Conservation (phyloP, 2,888 invertebrate species). For the Sarcophaga carnaria region DNA sequence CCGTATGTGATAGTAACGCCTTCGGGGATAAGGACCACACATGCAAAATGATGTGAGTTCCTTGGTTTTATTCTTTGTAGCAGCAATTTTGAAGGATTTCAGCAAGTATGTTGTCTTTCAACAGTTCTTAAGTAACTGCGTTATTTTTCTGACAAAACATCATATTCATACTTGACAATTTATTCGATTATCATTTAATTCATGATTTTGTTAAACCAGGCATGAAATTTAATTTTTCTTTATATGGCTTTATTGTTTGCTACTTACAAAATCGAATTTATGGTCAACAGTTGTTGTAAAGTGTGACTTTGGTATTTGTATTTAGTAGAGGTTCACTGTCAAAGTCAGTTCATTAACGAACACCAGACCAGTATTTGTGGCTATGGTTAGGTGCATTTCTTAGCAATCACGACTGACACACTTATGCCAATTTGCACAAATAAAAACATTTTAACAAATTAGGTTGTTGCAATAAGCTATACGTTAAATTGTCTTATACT, state of each 20-base stretch:
- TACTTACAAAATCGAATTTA: conserved; percentile 21
- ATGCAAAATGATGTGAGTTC: conserved; percentile 78
- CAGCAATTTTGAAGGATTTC: conserved; percentile 79
- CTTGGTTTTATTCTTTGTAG: conserved; percentile 74
- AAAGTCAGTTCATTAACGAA: conserved; percentile 71
- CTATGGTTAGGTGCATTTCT: conserved; percentile 35
- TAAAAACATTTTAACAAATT: not conserved
- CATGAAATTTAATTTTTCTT: conserved; percentile 75
- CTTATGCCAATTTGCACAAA: conserved; percentile 19
- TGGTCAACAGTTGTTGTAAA: conserved; percentile 31
- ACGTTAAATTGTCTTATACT: too few species aligned
- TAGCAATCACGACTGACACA: conserved; percentile 37
- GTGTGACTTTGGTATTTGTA: conserved; percentile 47
- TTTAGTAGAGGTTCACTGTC: conserved; percentile 72
- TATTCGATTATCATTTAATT: conserved; percentile 50
- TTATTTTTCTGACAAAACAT: conserved; percentile 22
- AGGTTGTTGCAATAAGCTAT: not conserved
- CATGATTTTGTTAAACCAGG: conserved; percentile 69
- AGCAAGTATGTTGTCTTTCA: conserved; percentile 11
- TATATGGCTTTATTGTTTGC: conserved; percentile 65
- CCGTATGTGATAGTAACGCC: conserved; percentile 77
- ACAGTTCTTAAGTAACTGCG: conserved; percentile 47
- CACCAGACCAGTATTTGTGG: not conserved
- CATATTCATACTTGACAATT: conserved; percentile 40
- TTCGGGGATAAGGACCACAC: conserved; percentile 78